Percentiles rank a stretch among this genome's conserved stretches.
Evolutionary conservation across 2,113 vertebrate species (phyloP).

Genomic region (Phasianus colchicus): DNA sequence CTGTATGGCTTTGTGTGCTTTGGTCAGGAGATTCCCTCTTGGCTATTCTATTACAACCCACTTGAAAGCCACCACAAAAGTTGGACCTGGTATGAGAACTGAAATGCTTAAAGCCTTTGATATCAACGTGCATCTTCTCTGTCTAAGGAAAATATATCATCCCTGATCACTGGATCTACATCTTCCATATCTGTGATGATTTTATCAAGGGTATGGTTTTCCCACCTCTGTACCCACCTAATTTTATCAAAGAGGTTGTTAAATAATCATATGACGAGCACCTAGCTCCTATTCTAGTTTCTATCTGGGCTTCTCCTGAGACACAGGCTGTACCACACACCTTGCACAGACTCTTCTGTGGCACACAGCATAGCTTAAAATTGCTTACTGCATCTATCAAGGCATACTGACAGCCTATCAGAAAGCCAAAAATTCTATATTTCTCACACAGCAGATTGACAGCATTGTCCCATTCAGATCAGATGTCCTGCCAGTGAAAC

Average conservation of each 20-base stretch:
- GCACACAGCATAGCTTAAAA: not conserved
- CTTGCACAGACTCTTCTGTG: not conserved
- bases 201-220: not conserved
- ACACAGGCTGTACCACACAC: not conserved
- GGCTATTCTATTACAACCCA: fast-evolving
- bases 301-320: not conserved
- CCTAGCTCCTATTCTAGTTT: not conserved
- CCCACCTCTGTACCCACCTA: not conserved
- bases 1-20: not conserved
- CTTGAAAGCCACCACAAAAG: not conserved
- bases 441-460: not conserved
- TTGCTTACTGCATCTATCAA: not conserved
- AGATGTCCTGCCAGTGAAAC: not conserved
- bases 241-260: not conserved
- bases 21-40: not conserved
- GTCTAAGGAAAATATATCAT: not conserved
- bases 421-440: not conserved
- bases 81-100: not conserved
- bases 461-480: not conserved
- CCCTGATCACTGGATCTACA: not conserved
- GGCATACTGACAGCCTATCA: not conserved
- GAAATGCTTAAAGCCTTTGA: not conserved
- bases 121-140: not conserved
- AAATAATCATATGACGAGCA: not conserved
- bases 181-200: not conserved